Evolutionary conservation across 2,888 invertebrate species (phyloP).

Genomic region (Caenorhabditis sp.): DNA sequence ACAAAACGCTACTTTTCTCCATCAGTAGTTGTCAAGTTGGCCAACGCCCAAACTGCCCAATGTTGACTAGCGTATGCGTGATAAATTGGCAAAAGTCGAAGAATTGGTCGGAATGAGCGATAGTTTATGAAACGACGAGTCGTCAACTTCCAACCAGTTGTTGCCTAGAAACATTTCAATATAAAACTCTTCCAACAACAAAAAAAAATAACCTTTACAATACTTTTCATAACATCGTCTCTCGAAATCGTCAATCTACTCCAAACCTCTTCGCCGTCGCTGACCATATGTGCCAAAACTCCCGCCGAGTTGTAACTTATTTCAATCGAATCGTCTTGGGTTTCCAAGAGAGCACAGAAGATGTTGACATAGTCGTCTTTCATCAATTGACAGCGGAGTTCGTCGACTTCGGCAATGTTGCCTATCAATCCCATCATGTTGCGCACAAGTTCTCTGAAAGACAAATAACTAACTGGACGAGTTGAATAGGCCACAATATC

Average conservation of each 20-base stretch:
- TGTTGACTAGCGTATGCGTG: constrained; percentile 73
- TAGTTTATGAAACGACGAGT: constrained; percentile 94
- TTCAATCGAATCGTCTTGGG: constrained; percentile 91
- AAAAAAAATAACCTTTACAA: constrained; percentile 49
- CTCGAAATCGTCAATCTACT: constrained; percentile 64
- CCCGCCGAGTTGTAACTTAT: constrained; percentile 76
- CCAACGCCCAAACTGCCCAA: constrained; percentile 97
- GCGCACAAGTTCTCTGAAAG: constrained; percentile 82
- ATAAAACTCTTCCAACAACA: no score
- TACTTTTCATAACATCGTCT: constrained; percentile 58
- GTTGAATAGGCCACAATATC: no score
- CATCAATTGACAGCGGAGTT: constrained; percentile 84
- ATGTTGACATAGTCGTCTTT: constrained; percentile 80
- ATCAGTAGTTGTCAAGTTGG: constrained; percentile 90
- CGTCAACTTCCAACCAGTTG: constrained; percentile 85
- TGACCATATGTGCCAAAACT: constrained; percentile 91
- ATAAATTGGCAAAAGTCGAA: constrained; percentile 72
- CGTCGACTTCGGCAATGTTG: constrained; percentile 91
- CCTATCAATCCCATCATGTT: constrained; percentile 96
- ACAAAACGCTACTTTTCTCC: constrained; percentile 75
- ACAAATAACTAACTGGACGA: no score
- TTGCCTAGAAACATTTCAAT: constrained; percentile 77
- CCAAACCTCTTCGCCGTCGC: constrained; percentile 88
- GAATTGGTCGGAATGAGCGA: constrained; percentile 91
- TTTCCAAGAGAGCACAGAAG: constrained; percentile 81